phyloP scores from a whole-genome alignment of 2,888 invertebrate genomes.

The Nephrocerus scutellatus region DNA sequence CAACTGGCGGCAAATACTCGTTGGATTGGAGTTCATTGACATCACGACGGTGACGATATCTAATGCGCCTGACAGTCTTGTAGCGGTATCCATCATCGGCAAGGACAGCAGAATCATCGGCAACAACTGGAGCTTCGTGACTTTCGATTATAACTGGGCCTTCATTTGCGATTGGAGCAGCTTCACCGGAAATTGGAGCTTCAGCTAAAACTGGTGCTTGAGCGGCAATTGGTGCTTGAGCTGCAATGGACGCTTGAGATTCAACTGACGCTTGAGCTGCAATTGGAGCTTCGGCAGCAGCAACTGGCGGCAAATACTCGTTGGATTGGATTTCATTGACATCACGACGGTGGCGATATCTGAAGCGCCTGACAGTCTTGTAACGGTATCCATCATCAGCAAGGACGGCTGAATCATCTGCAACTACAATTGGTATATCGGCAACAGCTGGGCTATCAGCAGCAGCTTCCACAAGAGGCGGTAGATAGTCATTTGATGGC shows the following conservation, averaged over 20 bases:
- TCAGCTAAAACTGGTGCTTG: too few relatives aligned
- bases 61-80: constrained; percentile 20
- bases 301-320: constrained; percentile 24
- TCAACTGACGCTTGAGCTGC: constrained; percentile 9
- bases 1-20: constrained; percentile 18
- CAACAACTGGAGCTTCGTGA: constrained; percentile 15
- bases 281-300: constrained; percentile 3
- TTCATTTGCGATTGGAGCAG: not conserved
- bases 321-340: constrained; percentile 23
- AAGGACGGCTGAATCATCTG: too few relatives aligned
- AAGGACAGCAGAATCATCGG: constrained; percentile 14
- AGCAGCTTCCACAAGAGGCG: constrained; percentile 19
- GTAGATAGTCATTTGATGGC: constrained; percentile 21
- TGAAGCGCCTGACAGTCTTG: constrained; percentile 23
- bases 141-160: constrained; percentile 11
- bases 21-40: constrained; percentile 19
- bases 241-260: not conserved
- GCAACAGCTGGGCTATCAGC: too few relatives aligned
- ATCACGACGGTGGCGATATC: constrained; percentile 25
- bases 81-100: constrained; percentile 23
- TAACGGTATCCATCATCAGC: constrained; percentile 27
- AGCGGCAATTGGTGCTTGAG: constrained; percentile 1
- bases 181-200: constrained; percentile 9
- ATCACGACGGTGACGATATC: constrained; percentile 22
- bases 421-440: constrained; percentile 8